These are phyloP conservation scores for Caenorhabditis sp. DNA, from an alignment of 2,888 invertebrate species.

Conservation along the genomic window DNA sequence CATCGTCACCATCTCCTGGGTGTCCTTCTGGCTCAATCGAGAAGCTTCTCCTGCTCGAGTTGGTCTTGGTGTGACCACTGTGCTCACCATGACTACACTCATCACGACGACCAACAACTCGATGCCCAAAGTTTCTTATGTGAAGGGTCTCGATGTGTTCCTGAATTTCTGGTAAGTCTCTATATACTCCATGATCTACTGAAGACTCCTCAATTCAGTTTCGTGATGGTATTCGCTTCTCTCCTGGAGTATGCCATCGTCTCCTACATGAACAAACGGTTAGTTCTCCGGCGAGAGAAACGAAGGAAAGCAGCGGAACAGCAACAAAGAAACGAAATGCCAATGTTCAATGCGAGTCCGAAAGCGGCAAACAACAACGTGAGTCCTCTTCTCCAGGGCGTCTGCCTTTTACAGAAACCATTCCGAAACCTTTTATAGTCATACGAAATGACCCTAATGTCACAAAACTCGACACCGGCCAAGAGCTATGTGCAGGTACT, in stretches of 20 bases:
- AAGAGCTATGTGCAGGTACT: conserved; percentile 70
- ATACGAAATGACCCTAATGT: conserved; percentile 77
- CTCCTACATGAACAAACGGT: conserved; percentile 97
- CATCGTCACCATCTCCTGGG: conserved; percentile 83
- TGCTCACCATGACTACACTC: conserved; percentile 82
- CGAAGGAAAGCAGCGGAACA: conserved; percentile 72
- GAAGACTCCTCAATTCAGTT: conserved; percentile 69
- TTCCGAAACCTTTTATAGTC: conserved; percentile 64
- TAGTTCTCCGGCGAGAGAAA: conserved; percentile 92
- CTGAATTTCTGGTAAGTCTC: conserved; percentile 79
- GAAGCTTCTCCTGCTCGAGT: conserved; percentile 82
- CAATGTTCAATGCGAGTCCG: conserved; percentile 72
- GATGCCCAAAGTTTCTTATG: conserved; percentile 97
- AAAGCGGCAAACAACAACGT: conserved; percentile 72
- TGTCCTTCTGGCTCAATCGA: conserved; percentile 82
- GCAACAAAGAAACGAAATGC: conserved; percentile 73
- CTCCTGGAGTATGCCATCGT: conserved; percentile 98
- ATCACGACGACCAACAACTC: conserved; percentile 87
- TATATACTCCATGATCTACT: not conserved
- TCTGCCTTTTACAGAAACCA: not conserved
- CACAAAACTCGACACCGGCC: conserved; percentile 76
- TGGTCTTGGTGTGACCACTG: conserved; percentile 85
- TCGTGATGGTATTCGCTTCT: conserved; percentile 87
- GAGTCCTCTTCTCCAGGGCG: conserved; percentile 26
- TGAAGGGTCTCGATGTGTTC: conserved; percentile 86